These are phyloP conservation scores for Zosterops lateralis DNA, from an alignment of 2,113 vertebrate species.

Conservation along the genomic window DNA sequence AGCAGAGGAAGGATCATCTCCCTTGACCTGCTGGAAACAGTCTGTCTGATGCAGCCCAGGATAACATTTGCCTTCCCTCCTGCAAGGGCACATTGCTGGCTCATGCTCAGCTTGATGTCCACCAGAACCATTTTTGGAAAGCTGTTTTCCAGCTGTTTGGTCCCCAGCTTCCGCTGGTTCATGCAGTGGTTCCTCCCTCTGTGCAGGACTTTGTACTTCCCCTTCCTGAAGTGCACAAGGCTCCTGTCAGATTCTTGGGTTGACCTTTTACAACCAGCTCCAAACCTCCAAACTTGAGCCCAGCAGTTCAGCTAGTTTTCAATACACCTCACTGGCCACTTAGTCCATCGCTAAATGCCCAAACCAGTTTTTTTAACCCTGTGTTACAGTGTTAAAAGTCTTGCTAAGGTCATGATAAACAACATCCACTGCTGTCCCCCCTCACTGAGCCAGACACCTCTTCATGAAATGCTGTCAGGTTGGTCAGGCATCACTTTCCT, in stretches of 20 bases:
- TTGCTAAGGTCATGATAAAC: background rate
- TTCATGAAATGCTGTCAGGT: background rate
- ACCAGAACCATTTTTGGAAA: background rate
- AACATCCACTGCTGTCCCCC: background rate
- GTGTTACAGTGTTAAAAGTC: background rate
- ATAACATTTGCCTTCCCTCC: background rate
- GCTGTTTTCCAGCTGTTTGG: background rate
- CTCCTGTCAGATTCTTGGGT: background rate
- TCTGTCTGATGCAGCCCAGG: background rate
- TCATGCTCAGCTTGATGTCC: background rate
- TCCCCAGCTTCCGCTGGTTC: background rate
- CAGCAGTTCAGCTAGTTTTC: background rate
- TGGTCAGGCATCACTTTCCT: background rate
- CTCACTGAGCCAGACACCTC: background rate
- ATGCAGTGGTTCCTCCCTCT: background rate
- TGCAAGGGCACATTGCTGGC: background rate
- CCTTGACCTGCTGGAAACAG: background rate
- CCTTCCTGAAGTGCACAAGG: background rate
- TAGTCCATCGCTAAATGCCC: background rate
- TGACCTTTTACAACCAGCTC: background rate
- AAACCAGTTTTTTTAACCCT: background rate
- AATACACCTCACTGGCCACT: background rate
- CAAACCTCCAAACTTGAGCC: background rate
- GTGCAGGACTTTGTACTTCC: background rate
- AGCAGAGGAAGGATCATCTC: background rate